Evolutionary conservation across 2,797 vertebrate genomes (phyloP), one percentile per base, ranked within the genome.

Genomic region (Rhinatrema bivittatum): DNA sequence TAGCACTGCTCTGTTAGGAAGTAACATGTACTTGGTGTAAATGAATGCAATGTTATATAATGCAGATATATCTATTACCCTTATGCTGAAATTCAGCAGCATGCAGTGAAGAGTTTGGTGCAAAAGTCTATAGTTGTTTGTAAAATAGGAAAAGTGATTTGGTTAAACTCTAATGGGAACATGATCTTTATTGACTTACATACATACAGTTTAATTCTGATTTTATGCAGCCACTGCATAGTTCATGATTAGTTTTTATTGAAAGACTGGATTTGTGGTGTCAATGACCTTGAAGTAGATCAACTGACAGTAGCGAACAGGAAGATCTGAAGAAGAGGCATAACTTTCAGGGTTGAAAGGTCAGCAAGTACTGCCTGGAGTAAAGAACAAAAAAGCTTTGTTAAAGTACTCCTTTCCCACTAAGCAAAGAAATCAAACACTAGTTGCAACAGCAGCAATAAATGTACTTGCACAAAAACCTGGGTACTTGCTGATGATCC

Each of bases 311-410:
- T 91, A 45, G 91, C 91, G 43, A 97, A 99, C 16, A 99, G 79
- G 71, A 98, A 97, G 79, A 98, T 91, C 60, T 99, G 96, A 76
- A 99, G 91, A 76, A 99, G 93, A 26, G 96, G 96, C 83, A 97
- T 91, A 60, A 98, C 96, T 87, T 96, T 96, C 62, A 98, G 79
- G 30, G 96, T 99, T 7, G 95, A 99, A 60, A 99, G 91, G 62
- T 98, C 96, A 43, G 96, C 96, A 56, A 99, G 93, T 62, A 98
- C 94, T 36, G 96, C 96, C 96, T 99, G 85, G 26, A 69, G 76
- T 16, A 57, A 53, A 71, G 50, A 48, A 4, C 26, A 39, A 47
- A 66, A 59, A 47, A 50, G 7, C 19, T 36, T 42, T 42, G 47
- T 71, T 71, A 72, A 48, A 27, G 6, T n/a, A n/a, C n/a, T n/a